phyloP scores from a whole-genome alignment of 2,888 invertebrate genomes.

The Hylaea fasciaria region DNA sequence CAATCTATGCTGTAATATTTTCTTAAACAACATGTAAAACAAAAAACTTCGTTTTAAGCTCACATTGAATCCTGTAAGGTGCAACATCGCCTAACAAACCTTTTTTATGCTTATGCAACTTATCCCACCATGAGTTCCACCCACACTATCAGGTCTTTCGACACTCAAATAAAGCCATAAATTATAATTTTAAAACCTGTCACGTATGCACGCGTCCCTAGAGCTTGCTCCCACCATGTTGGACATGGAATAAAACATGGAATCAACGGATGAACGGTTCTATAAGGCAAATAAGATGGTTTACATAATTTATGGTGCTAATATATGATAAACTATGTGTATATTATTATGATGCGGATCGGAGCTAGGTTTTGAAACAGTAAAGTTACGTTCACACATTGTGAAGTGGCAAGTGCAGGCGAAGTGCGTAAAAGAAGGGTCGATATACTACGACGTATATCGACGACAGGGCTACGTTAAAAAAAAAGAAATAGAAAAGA shows the following conservation, averaged over 20 bases:
- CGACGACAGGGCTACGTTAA: too few species aligned
- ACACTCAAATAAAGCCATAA: conserved; percentile 78
- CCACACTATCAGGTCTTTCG: conserved; percentile 77
- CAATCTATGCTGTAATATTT: too few species aligned
- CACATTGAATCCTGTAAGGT: conserved; percentile 6
- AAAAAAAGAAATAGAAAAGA: too few species aligned
- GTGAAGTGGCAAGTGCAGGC: too few species aligned
- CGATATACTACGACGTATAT: too few species aligned
- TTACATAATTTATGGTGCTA: too few species aligned
- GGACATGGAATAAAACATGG: not conserved
- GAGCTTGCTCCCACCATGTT: conserved; percentile 14
- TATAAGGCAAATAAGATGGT: too few species aligned
- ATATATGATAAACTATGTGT: too few species aligned
- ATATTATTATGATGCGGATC: too few species aligned
- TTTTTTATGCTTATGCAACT: conserved; percentile 26
- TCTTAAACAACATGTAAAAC: conserved; percentile 14
- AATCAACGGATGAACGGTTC: not conserved
- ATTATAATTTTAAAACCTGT: conserved; percentile 80
- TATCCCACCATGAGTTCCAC: conserved; percentile 60
- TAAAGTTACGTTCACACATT: too few species aligned
- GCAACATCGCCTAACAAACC: conserved; percentile 18
- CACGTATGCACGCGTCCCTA: conserved; percentile 55
- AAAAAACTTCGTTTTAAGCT: not conserved
- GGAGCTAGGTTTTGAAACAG: too few species aligned
- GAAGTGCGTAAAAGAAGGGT: too few species aligned